Conservation (phyloP, 2,888 invertebrate species). For the Spicauda simplicius region DNA sequence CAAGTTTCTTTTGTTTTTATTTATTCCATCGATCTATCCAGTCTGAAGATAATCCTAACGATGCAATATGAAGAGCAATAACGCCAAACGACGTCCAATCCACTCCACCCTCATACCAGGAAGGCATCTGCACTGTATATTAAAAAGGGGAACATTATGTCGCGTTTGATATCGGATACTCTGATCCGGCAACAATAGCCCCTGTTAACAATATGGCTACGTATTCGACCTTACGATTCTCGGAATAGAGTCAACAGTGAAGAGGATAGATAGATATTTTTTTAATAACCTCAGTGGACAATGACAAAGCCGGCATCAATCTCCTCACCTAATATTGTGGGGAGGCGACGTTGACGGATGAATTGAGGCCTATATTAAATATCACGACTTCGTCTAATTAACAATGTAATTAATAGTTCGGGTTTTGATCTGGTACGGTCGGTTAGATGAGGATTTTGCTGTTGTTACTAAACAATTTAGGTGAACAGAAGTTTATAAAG, state of each 20-base stretch:
- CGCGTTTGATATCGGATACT: slow-evolving; percentile 25
- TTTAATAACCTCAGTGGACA: slow-evolving; percentile 36
- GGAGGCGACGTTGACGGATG: slow-evolving; percentile 26
- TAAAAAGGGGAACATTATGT: slow-evolving; percentile 28
- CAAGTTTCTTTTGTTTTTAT: too few relatives aligned
- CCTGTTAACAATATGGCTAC: slow-evolving; percentile 7
- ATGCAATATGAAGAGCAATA: slow-evolving; percentile 14
- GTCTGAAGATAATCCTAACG: slow-evolving; percentile 9
- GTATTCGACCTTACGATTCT: slow-evolving; percentile 1
- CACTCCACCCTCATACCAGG: slow-evolving; percentile 15
- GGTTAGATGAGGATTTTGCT: slow-evolving; percentile 6
- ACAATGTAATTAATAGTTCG: slow-evolving; percentile 34
- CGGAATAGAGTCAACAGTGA: not conserved
- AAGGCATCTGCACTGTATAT: slow-evolving; percentile 18
- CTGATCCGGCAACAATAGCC: slow-evolving; percentile 33
- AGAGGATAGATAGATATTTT: slow-evolving; percentile 21
- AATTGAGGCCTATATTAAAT: slow-evolving; percentile 29
- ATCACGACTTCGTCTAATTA: slow-evolving; percentile 32
- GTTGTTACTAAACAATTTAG: not conserved
- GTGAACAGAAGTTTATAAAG: too few relatives aligned
- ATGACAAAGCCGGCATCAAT: slow-evolving; percentile 35
- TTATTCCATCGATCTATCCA: too few relatives aligned
- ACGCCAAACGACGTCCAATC: slow-evolving; percentile 18
- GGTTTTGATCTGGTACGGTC: slow-evolving; percentile 1
- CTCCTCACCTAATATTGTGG: slow-evolving; percentile 25